Base-by-base conservation (phyloP, 1,140 invertebrate genomes). In the Drosophila navojoa region DNA sequence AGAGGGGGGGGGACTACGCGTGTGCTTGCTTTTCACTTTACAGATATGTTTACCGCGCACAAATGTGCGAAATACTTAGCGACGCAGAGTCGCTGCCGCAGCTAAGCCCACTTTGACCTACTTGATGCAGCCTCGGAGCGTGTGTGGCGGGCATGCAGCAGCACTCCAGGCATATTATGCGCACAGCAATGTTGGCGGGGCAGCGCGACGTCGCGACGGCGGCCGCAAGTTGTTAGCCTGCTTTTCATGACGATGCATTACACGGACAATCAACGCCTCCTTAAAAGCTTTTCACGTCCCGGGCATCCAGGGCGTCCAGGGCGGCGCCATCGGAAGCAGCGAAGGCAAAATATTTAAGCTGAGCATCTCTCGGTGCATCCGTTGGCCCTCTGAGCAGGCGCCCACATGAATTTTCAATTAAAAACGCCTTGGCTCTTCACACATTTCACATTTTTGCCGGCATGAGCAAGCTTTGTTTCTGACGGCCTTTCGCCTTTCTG, bases 321-420 rank as follows among this genome's bases (percentile, higher is more conserved):
- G 40, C 81, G 77, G 47, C 81, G 74, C 71, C 68, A 61, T 61
- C 71, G 82, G 78, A 81, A 81, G 75, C 73, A 72, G 76, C 71
- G 76, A 73, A 77, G 40, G 55, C 71, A 77, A 82, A 86, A 87
- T 87, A 79, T 87, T 87, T 89, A 77, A 87, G 73, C 79, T 74
- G 76, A 55, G 61, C 76, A 79, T 64, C 79, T 64, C 79, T 63
- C 67, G 35, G 29, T 27, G 42, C 27, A 19, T 54, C 4, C 15
- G 7, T 29, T 3, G 19, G 19, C 19, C 27, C 27, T 4, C 4
- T 6, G 27, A 9, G 44, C 61, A 52, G 29, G 11, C 38, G 29
- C 29, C 54, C 72, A 81, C 75, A 81, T 89, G 84, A 82, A 89
- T 79, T 87, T 86, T 84, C 85, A 87, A 87, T 87, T 89, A 89